Evolutionary conservation across 2,888 invertebrate species (phyloP).

Genomic region (Erpobdella octoculata): DNA sequence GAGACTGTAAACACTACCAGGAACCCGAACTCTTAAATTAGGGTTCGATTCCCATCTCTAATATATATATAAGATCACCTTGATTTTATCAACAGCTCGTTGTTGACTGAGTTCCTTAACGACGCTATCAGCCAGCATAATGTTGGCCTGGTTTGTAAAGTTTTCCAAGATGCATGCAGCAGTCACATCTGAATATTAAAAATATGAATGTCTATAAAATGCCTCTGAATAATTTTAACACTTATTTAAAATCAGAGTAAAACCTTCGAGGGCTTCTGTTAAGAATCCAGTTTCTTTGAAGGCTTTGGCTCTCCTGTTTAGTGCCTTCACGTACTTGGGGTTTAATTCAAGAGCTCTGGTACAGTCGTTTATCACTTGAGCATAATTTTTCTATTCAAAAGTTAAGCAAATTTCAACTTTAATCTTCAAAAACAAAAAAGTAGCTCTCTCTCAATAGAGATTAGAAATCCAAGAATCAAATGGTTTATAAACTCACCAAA

Average conservation of each 20-base stretch:
- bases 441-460: neutral
- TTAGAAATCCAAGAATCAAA: neutral
- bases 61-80: too few species aligned
- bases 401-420: too few species aligned
- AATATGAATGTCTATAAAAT: neutral
- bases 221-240: neutral
- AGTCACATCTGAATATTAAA: conserved; percentile 64
- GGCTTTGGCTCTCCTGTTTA: conserved; percentile 62
- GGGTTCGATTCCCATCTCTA: too few species aligned
- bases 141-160: conserved; percentile 72
- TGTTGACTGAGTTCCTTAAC: conserved; percentile 64
- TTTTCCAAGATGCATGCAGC: conserved; percentile 82
- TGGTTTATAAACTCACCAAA: conserved; percentile 54
- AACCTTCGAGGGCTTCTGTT: conserved; percentile 68
- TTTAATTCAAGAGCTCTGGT: conserved; percentile 74
- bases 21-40: too few species aligned
- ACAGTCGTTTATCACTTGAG: conserved; percentile 77
- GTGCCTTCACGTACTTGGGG: conserved; percentile 77
- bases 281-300: conserved; percentile 73
- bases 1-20: too few species aligned
- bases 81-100: conserved; percentile 48
- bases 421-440: too few species aligned
- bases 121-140: conserved; percentile 77
- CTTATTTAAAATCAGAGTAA: neutral
- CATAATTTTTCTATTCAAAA: conserved; percentile 62